These are phyloP conservation scores for Selenia dentaria DNA, from an alignment of 2,888 invertebrate genomes.

Conservation along the genomic window DNA sequence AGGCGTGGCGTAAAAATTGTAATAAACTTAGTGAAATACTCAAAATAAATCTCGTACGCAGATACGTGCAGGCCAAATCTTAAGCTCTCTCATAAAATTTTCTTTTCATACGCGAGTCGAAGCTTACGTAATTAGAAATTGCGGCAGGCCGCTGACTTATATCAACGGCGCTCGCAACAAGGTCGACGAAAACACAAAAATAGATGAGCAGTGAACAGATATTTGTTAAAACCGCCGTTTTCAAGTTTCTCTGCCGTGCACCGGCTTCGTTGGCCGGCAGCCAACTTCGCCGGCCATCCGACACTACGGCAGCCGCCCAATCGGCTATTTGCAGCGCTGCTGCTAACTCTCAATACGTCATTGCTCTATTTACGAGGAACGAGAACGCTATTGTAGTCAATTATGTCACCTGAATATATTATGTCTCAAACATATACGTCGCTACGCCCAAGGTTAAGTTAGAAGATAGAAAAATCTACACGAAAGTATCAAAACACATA, in stretches of 20 bases:
- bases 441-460: conserved; percentile 59
- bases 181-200: conserved; percentile 75
- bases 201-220: conserved; percentile 71
- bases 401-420: conserved; percentile 75
- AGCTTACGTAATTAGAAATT: conserved; percentile 63
- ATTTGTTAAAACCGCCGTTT: conserved; percentile 77
- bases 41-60: too few relatives aligned
- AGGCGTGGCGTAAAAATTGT: too few relatives aligned
- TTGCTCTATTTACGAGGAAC: conserved; percentile 76
- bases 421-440: conserved; percentile 47
- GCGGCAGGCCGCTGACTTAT: conserved; percentile 68
- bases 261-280: conserved; percentile 59
- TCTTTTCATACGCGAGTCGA: conserved; percentile 22
- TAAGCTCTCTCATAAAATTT: conserved; percentile 16
- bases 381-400: conserved; percentile 68
- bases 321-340: conserved; percentile 73
- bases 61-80: too few relatives aligned
- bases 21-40: too few relatives aligned
- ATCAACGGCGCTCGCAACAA: conserved; percentile 62
- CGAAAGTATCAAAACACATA: conserved; percentile 5
- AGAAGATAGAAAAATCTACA: conserved; percentile 28
- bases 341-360: conserved; percentile 73
- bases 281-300: conserved; percentile 73
- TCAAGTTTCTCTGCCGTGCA: conserved; percentile 62
- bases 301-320: conserved; percentile 67